Evolutionary conservation across 2,797 vertebrate genomes (phyloP), one percentile per base, ranked within the genome.

Genomic region (Typhlichthys subterraneus): DNA sequence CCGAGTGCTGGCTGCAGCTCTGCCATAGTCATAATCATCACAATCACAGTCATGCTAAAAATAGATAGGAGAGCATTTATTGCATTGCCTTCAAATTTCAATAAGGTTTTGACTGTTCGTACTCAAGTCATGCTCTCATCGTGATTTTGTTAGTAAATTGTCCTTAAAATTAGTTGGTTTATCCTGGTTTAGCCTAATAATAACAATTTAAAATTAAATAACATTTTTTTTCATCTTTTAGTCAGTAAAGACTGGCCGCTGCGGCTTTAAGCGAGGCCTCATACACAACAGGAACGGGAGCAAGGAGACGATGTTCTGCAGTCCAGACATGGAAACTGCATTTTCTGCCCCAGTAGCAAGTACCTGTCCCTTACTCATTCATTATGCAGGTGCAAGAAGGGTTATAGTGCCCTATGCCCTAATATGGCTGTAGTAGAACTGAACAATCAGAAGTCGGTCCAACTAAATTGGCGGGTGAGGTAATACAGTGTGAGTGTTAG

Each of bases 11-110:
- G 76, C 83, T 87, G 78, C 79, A 79, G 82, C 52, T 12, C 70
- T 85, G 78, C 63, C 67, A 80, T 65, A 80, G 74, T 29, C 23
- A 82, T 75, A 85, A 79, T 85, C 86, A 84, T 89, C 81, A 87
- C 85, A 89, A 88, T 88, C 80, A 85, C 69, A 85, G 80, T 85
- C 65, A 52, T 69, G 72, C 86, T 88, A 86, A 85, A 89, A 89
- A 89, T 87, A 88, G 77, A 89, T 87, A 88, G 77, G 69, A 50
- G 12, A 55, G 54, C 45, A 19, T 82, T 84, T 70, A 71, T 72
- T 79, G 81, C 69, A 75, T 73, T 73, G 60, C 72, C 82, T 73
- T 7, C 51, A 74, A 82, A 76, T 59, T 77, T 77, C 12, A 63
- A 12, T 70, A 58, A 65, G 71, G 75, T 83, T 79, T 63, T 69